Base-by-base conservation (phyloP, 35 echinoderm and acorn worm species). In the Anneissia japonica region DNA sequence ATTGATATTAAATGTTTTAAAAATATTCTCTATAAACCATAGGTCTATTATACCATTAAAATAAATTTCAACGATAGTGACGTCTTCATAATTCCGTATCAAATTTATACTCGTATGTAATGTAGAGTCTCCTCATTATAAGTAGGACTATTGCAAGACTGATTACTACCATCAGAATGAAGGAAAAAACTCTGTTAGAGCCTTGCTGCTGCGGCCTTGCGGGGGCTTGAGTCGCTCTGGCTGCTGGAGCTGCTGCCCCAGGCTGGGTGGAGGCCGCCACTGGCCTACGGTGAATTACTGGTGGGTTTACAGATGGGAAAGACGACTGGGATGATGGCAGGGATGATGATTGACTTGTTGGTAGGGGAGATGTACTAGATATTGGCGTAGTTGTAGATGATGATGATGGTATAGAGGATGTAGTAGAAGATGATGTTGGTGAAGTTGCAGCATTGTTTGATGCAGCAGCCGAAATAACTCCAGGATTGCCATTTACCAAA, bases 21-120 rank as follows among this genome's bases (percentile, higher is more conserved):
- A n/a, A n/a, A n/a, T n/a, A n/a, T n/a, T n/a, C n/a, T n/a, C n/a
- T n/a, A n/a, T n/a, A n/a, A n/a, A n/a, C n/a, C n/a, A n/a, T n/a
- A n/a, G n/a, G n/a, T n/a, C n/a, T n/a, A n/a, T n/a, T n/a, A n/a
- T n/a, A n/a, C n/a, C n/a, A n/a, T n/a, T n/a, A n/a, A n/a, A n/a
- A n/a, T n/a, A n/a, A 43, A 43, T 43, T 43, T 43, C 4, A 43
- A 43, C 40, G 14, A 4, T 43, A 43, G 4, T 43, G 40, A 14
- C 40, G 4, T 6, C 10, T 26, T 64, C 21, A 64, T 64, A 64
- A 64, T 64, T 64, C 80, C 45, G 35, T 78, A 23, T 87, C 37
- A 51, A 97, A 97, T 81, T 97, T 97, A 37, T 97, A 97, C 31
- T 93, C 94, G 46, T 93, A 93, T 33, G 86, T 88, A 56, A 87